Evolutionary conservation across 2,888 invertebrate species (phyloP).

Genomic region (Chrysopilus asiliformis): DNA sequence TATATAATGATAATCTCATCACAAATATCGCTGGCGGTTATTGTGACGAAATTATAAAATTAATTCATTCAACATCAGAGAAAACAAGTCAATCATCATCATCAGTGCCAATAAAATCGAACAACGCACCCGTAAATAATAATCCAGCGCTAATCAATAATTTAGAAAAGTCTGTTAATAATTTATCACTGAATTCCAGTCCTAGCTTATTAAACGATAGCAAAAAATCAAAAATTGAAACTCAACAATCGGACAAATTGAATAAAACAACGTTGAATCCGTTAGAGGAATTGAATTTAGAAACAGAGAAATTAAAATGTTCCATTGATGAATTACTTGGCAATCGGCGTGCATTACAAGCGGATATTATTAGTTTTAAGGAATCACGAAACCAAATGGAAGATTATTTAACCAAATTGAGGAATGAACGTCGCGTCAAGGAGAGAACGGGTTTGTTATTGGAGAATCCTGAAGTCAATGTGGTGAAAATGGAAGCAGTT

Average conservation of each 20-base stretch:
- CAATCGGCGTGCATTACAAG: conserved; percentile 18
- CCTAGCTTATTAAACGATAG: neutral
- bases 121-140: too few species aligned
- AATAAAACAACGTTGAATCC: too few species aligned
- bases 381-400: conserved; percentile 30
- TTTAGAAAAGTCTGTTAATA: conserved; percentile 6
- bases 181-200: conserved; percentile 9
- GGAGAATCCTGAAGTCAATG: conserved; percentile 48
- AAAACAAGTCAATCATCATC: neutral
- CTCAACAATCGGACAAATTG: neutral
- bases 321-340: conserved; percentile 29
- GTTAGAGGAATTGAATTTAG: conserved; percentile 14
- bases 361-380: conserved; percentile 19
- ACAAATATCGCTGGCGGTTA: too few species aligned
- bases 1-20: conserved; percentile 7
- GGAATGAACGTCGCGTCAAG: conserved; percentile 40
- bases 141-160: too few species aligned
- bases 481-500: conserved; percentile 42
- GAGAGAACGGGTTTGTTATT: conserved; percentile 49
- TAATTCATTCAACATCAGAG: conserved; percentile 4
- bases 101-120: too few species aligned
- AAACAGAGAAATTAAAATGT: conserved; percentile 29
- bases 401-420: conserved; percentile 30
- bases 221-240: neutral
- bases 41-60: conserved; percentile 11